Conservation (phyloP, 2,113 vertebrate genomes). For the Hemibagrus wyckioides region DNA sequence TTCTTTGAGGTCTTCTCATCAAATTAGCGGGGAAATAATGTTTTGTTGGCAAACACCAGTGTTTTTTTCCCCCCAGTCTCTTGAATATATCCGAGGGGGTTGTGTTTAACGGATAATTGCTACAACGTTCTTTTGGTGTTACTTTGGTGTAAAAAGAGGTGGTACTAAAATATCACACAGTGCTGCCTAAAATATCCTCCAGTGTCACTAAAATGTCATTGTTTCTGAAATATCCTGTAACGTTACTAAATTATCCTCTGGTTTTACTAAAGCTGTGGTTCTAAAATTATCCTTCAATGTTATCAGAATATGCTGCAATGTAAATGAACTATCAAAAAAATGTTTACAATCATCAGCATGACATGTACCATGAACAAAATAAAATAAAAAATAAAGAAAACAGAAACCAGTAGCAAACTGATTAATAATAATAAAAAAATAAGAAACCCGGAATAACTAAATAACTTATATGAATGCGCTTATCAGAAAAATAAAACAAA, state of each 20-base stretch:
- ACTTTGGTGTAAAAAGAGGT: not conserved
- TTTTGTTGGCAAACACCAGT: constrained; percentile 52
- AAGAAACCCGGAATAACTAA: too few species aligned
- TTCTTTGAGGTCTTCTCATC: constrained; percentile 57
- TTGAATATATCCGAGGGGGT: not conserved
- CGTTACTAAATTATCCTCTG: too few species aligned
- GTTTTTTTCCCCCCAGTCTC: not conserved
- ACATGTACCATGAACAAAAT: too few species aligned
- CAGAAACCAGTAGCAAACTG: too few species aligned
- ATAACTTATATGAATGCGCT: too few species aligned
- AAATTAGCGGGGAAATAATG: constrained; percentile 46
- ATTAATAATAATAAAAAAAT: too few species aligned
- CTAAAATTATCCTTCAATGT: not conserved
- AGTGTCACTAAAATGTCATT: not conserved
- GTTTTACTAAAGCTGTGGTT: not conserved
- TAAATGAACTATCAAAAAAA: not conserved
- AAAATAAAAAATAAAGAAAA: too few species aligned
- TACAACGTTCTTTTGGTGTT: not conserved
- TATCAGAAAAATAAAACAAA: too few species aligned
- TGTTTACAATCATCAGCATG: too few species aligned
- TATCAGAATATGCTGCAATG: not conserved
- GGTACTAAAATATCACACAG: not conserved
- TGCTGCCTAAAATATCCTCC: not conserved
- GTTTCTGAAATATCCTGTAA: not conserved
- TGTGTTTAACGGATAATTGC: not conserved